Conservation (phyloP, 2,888 invertebrate genomes). For the Ptilodon capucinus region DNA sequence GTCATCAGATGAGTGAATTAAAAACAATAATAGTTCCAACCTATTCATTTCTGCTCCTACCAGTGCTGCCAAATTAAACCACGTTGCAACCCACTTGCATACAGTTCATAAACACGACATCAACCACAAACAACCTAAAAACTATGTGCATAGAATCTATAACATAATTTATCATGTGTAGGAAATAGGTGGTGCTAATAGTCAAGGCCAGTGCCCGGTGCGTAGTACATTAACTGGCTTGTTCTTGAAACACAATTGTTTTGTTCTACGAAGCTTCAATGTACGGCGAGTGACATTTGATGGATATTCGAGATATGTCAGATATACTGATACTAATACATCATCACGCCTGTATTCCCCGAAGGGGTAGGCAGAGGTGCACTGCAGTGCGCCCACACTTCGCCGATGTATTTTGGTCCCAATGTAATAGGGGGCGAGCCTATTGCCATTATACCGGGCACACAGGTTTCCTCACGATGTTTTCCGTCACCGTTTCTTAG, state of each 20-base stretch:
- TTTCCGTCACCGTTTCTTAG: too few relatives aligned
- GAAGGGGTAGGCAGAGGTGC: too few relatives aligned
- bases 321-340: constrained; percentile 14
- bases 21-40: constrained; percentile 32
- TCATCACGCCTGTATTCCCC: too few relatives aligned
- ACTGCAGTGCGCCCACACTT: too few relatives aligned
- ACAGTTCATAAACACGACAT: constrained; percentile 6
- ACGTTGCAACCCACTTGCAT: constrained; percentile 7
- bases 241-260: constrained; percentile 44
- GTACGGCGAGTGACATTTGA: constrained; percentile 17
- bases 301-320: constrained; percentile 7
- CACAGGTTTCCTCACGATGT: too few relatives aligned
- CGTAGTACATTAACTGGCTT: constrained; percentile 40
- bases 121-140: constrained; percentile 10
- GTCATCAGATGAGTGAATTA: constrained; percentile 25
- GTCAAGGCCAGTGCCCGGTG: constrained; percentile 58
- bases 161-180: constrained; percentile 4
- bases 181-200: constrained; percentile 39
- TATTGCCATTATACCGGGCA: too few relatives aligned
- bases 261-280: constrained; percentile 18
- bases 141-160: not conserved
- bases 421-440: too few relatives aligned
- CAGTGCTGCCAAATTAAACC: constrained; percentile 34
- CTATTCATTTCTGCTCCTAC: constrained; percentile 30
- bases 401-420: too few relatives aligned